Conservation (phyloP, 2,113 vertebrate species). For the Forbesichthys papilliferus region DNA sequence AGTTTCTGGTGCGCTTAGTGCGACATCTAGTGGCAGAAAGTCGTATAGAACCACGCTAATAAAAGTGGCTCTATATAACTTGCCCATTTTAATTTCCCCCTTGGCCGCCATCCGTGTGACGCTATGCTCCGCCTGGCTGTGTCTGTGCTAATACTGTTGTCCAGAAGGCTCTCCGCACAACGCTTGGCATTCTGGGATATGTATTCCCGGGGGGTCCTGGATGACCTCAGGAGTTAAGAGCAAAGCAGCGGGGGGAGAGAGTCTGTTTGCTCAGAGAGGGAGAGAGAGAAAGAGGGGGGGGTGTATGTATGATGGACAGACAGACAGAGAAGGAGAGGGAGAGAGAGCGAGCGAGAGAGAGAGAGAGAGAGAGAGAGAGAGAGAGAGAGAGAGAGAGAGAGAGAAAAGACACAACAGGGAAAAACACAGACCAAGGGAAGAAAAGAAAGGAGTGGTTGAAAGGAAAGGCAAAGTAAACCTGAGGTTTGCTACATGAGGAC, state of each 20-base stretch:
- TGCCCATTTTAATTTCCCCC: no score
- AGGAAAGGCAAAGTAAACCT: neutral
- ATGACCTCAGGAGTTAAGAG: constrained; percentile 81
- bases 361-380: constrained; percentile 40
- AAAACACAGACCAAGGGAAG: constrained; percentile 1
- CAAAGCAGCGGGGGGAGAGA: constrained; percentile 72
- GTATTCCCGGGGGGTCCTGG: constrained; percentile 76
- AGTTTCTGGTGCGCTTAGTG: no score
- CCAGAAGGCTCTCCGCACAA: constrained; percentile 80
- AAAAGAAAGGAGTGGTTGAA: neutral
- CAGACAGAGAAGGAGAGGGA: neutral
- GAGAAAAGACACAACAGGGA: neutral
- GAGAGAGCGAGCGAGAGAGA: constrained; percentile 34
- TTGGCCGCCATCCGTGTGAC: neutral
- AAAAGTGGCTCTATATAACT: no score
- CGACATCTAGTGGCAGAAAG: no score
- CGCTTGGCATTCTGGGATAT: constrained; percentile 76
- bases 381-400: neutral
- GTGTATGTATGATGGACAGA: constrained; percentile 41
- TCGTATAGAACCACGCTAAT: no score
- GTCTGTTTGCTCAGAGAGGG: constrained; percentile 7
- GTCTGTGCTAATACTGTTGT: constrained; percentile 63
- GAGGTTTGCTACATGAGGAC: neutral
- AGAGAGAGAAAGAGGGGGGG: constrained; percentile 49
- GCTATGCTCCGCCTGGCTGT: neutral